Percentiles rank a stretch among this genome's conserved stretches.
These are phyloP conservation scores for Premnoplex brunnescens DNA, from an alignment of 2,797 vertebrate species.

Conservation along the genomic window DNA sequence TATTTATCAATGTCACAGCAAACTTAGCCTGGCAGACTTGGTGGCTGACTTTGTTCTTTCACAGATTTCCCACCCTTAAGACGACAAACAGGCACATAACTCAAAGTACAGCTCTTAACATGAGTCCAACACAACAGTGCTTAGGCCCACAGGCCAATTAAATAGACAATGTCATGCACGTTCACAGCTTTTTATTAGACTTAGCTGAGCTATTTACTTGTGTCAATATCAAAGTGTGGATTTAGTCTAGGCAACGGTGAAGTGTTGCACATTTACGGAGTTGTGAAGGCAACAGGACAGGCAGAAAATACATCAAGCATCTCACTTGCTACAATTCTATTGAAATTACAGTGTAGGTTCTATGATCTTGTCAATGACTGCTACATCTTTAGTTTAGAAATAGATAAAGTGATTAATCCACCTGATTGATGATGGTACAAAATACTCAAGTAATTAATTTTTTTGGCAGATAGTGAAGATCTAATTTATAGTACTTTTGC, in stretches of 20 bases:
- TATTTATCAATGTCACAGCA: constrained; percentile 69
- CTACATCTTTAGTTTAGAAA: neutral
- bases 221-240: neutral
- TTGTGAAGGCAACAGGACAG: neutral
- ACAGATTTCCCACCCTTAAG: constrained; percentile 64
- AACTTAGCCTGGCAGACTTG: constrained; percentile 68
- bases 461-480: neutral
- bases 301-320: neutral
- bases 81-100: constrained; percentile 70
- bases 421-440: neutral
- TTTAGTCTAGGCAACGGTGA: neutral
- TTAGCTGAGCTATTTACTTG: neutral
- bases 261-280: neutral
- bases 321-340: neutral
- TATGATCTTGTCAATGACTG: neutral
- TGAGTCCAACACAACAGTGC: neutral
- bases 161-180: neutral
- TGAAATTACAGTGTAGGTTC: neutral
- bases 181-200: neutral
- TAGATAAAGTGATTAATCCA: constrained; percentile 19
- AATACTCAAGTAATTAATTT: neutral
- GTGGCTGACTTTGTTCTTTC: constrained; percentile 68
- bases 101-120: constrained; percentile 23
- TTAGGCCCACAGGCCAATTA: neutral
- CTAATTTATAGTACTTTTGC: neutral